Evolutionary conservation across 2,113 vertebrate species (phyloP).

Genomic region (Gadus macrocephalus): DNA sequence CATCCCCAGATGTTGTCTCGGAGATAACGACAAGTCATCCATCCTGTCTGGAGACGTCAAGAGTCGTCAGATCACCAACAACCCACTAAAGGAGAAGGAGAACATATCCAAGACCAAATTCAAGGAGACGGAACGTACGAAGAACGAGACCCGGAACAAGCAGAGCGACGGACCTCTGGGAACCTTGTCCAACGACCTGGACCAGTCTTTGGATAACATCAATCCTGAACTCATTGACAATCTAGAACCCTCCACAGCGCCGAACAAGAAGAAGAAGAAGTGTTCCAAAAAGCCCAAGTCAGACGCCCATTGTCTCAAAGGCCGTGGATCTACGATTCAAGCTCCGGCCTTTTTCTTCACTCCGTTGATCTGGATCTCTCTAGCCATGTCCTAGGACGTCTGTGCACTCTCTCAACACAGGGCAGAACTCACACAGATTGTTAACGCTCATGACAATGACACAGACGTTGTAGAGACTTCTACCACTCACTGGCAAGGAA

Average conservation of each 20-base stretch:
- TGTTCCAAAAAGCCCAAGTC: conserved; percentile 93
- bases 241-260: conserved; percentile 82
- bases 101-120: conserved; percentile 89
- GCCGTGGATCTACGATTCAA: conserved; percentile 55
- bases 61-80: conserved; percentile 83
- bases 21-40: conserved; percentile 85
- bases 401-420: conserved; percentile 43
- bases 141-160: conserved; percentile 87
- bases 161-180: conserved; percentile 91
- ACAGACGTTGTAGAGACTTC: conserved; percentile 66
- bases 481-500: conserved; percentile 51
- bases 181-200: conserved; percentile 85
- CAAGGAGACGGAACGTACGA: conserved; percentile 74
- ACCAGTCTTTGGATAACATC: conserved; percentile 81
- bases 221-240: conserved; percentile 81
- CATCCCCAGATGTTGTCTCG: conserved; percentile 84
- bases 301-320: conserved; percentile 86
- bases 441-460: conserved; percentile 74
- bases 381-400: conserved; percentile 73
- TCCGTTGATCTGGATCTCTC: conserved; percentile 66
- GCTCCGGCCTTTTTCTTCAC: conserved; percentile 57
- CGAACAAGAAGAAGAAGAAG: conserved; percentile 91
- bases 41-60: conserved; percentile 80
- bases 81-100: conserved; percentile 86
- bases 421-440: conserved; percentile 60